These are phyloP conservation scores for Indicator indicator DNA, from an alignment of 2,113 vertebrate genomes.

Conservation along the genomic window DNA sequence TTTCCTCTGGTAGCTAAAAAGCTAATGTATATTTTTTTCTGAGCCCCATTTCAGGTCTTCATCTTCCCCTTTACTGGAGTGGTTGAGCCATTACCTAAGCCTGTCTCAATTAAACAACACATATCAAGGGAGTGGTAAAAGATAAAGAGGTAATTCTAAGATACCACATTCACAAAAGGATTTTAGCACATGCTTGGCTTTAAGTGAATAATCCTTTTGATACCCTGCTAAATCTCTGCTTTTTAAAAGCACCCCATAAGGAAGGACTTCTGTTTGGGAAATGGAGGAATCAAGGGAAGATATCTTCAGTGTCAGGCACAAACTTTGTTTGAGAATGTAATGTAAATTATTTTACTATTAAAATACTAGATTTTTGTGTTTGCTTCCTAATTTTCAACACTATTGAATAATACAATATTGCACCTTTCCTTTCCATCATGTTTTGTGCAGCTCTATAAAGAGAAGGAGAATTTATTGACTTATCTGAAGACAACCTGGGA, in stretches of 20 bases:
- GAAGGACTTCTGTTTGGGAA: neutral
- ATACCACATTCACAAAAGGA: neutral
- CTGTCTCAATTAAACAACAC: neutral
- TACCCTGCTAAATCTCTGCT: conserved; percentile 11
- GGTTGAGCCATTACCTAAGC: neutral
- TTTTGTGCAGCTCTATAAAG: neutral
- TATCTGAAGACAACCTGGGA: neutral
- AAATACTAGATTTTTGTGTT: neutral
- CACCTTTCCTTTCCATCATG: neutral
- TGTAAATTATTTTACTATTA: neutral
- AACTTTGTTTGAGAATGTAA: neutral
- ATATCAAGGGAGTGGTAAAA: neutral
- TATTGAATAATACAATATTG: neutral
- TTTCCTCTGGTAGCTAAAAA: neutral
- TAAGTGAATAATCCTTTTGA: conserved; percentile 29
- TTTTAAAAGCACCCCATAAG: neutral
- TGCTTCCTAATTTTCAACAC: neutral
- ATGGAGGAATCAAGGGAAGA: neutral
- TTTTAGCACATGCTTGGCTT: conserved; percentile 22
- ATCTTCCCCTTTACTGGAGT: neutral
- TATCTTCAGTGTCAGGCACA: neutral
- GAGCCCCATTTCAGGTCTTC: neutral
- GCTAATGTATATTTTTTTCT: neutral
- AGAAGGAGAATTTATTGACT: neutral
- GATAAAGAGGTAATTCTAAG: conserved; percentile 5